Evolutionary conservation across 1,140 invertebrate genomes (phyloP).

Genomic region (Drosophila sp.): DNA sequence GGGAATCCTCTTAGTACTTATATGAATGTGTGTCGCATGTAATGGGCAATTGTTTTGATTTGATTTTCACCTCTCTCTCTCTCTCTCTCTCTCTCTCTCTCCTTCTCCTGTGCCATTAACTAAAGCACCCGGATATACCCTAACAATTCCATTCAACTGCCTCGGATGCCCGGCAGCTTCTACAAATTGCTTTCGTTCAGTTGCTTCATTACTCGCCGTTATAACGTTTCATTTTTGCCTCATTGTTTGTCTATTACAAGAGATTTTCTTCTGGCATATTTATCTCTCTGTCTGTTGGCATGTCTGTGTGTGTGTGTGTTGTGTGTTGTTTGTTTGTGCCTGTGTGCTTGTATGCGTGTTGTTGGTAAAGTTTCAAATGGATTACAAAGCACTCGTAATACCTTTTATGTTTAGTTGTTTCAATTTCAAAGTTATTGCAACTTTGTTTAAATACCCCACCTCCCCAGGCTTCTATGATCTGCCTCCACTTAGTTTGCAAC

Average conservation of each 20-base stretch:
- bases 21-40: conserved; percentile 1
- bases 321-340: too few species aligned
- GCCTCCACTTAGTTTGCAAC: conserved; percentile 16
- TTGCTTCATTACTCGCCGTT: conserved; percentile 69
- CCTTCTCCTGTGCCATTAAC: conserved; percentile 49
- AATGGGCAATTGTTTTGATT: background rate
- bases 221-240: conserved; percentile 59
- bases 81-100: background rate
- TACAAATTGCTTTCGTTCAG: conserved; percentile 70
- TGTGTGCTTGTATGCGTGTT: conserved; percentile 20
- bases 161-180: conserved; percentile 46
- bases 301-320: background rate
- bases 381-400: conserved; percentile 78
- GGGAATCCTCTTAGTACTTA: conserved; percentile 56
- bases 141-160: conserved; percentile 45
- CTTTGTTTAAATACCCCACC: conserved; percentile 62
- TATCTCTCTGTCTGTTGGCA: background rate
- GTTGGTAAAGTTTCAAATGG: conserved; percentile 70
- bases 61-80: background rate
- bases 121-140: conserved; percentile 50
- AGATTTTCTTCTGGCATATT: conserved; percentile 48
- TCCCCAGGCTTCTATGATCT: background rate
- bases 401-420: conserved; percentile 34
- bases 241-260: conserved; percentile 74
- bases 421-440: conserved; percentile 74